phyloP scores from a whole-genome alignment of 2,113 vertebrate genomes.

The Tretioscincus oriximinensis region DNA sequence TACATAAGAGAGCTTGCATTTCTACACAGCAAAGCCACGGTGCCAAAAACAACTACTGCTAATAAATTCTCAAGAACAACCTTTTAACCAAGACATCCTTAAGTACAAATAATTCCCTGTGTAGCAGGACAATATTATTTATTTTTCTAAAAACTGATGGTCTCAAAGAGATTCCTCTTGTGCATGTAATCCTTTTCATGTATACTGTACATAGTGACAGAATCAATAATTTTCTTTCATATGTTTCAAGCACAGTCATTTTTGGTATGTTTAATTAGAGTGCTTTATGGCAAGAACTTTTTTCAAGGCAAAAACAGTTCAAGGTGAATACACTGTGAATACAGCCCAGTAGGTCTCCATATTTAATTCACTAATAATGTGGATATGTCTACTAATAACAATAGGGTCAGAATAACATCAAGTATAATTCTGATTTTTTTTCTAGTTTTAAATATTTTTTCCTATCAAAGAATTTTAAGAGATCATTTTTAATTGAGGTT shows the following conservation, averaged over 20 bases:
- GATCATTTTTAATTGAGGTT: slow-evolving; percentile 49
- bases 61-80: neutral
- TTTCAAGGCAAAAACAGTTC: neutral
- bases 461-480: neutral
- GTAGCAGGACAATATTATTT: neutral
- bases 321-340: too few species aligned
- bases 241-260: neutral
- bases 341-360: neutral
- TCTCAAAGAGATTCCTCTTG: neutral
- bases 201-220: neutral
- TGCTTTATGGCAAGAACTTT: neutral
- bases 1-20: neutral
- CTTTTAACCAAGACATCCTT: neutral
- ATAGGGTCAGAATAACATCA: neutral
- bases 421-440: neutral
- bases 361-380: neutral
- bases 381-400: neutral
- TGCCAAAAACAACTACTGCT: slow-evolving; percentile 2
- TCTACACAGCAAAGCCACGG: neutral
- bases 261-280: neutral
- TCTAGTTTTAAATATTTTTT: accelerated
- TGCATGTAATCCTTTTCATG: neutral
- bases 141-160: neutral
- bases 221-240: neutral
- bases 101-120: neutral